These are phyloP conservation scores for Cephus nigrinus DNA, from an alignment of 2,888 invertebrate genomes.

Conservation along the genomic window DNA sequence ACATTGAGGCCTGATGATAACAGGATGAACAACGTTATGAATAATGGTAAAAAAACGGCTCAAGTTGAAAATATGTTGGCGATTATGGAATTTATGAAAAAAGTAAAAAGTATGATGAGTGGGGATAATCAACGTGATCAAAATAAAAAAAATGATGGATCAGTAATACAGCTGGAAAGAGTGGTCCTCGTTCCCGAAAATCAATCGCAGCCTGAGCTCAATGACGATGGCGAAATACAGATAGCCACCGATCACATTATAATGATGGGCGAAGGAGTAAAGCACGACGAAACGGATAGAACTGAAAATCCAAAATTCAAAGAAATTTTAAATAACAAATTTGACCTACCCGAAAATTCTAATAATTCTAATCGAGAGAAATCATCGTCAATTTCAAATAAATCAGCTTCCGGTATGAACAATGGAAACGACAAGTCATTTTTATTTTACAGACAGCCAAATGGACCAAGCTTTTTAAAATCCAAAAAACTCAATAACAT, in stretches of 20 bases:
- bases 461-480: background rate
- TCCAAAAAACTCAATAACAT: background rate
- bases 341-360: background rate
- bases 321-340: background rate
- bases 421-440: conserved; percentile 20
- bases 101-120: conserved; percentile 36
- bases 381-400: background rate
- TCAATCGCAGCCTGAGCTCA: background rate
- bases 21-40: background rate
- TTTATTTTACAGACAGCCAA: conserved; percentile 17
- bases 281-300: conserved; percentile 2
- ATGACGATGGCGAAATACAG: background rate
- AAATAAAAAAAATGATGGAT: conserved; percentile 18
- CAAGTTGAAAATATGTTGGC: conserved; percentile 37
- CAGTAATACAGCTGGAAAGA: conserved; percentile 28
- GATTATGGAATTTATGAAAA: conserved; percentile 42
- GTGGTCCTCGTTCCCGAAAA: conserved; percentile 27
- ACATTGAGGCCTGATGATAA: background rate
- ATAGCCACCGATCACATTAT: conserved; percentile 18
- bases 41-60: conserved; percentile 17
- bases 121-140: conserved; percentile 20
- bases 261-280: conserved; percentile 26
- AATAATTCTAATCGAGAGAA: background rate
- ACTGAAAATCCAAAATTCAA: background rate
- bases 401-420: background rate